Evolutionary conservation across 2,797 vertebrate genomes (phyloP).

Genomic region (Silurus lanzhouensis): DNA sequence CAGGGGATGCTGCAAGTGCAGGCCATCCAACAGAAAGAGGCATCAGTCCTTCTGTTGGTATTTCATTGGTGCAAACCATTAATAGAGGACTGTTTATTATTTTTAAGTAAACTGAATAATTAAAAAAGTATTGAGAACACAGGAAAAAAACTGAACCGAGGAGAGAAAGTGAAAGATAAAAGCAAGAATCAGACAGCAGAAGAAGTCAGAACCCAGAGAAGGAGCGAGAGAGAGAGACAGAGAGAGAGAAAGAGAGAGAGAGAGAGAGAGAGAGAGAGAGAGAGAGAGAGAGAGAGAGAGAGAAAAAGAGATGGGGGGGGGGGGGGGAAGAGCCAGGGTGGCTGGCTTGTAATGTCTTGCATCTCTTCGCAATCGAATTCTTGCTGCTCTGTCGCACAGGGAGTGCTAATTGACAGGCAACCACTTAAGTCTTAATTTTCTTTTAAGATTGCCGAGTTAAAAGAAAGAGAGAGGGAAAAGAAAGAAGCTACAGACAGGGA

Average conservation of each 20-base stretch:
- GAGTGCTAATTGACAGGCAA: constrained; percentile 72
- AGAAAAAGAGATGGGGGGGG: constrained; percentile 33
- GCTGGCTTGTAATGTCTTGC: constrained; percentile 58
- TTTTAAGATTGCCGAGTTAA: constrained; percentile 68
- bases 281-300: constrained; percentile 8
- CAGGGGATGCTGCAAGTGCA: background rate
- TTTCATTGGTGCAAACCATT: background rate
- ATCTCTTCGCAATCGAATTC: constrained; percentile 63
- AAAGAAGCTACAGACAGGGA: constrained; percentile 60
- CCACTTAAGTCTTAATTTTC: constrained; percentile 77
- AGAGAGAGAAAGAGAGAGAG: constrained; percentile 7
- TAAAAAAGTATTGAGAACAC: background rate
- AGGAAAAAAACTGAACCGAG: too few species aligned
- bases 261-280: constrained; percentile 15
- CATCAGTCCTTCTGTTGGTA: constrained; percentile 4
- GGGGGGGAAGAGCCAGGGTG: constrained; percentile 30
- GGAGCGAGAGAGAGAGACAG: constrained; percentile 1
- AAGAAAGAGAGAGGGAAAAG: constrained; percentile 55
- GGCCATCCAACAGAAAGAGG: background rate
- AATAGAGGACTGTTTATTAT: background rate
- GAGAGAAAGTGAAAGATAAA: constrained; percentile 19
- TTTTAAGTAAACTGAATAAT: constrained; percentile 2
- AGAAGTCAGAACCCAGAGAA: background rate
- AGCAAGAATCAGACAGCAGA: constrained; percentile 35
- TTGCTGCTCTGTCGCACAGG: constrained; percentile 62